These are phyloP conservation scores for Diglossa cyanea DNA, from an alignment of 2,797 vertebrate species.

Conservation along the genomic window DNA sequence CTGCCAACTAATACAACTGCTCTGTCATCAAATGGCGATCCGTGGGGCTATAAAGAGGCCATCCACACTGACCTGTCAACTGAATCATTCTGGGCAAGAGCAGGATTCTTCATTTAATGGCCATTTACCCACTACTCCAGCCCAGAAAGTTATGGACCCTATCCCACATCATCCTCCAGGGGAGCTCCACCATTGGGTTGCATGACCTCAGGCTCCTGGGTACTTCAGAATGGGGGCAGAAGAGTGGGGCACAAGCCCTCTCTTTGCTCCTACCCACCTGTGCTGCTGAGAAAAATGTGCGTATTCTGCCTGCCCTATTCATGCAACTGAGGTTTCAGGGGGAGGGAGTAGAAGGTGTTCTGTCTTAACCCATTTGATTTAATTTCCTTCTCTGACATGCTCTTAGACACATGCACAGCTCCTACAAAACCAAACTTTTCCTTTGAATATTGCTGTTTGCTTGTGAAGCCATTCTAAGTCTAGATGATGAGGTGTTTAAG, in stretches of 20 bases:
- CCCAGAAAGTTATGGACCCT: constrained; percentile 47
- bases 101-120: constrained; percentile 56
- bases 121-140: constrained; percentile 36
- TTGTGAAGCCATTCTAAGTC: not conserved
- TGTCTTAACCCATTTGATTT: not conserved
- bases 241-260: constrained; percentile 27
- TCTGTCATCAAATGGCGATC: constrained; percentile 32
- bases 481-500: not conserved
- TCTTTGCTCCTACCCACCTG: not conserved
- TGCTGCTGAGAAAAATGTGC: constrained; percentile 54
- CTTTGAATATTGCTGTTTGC: not conserved
- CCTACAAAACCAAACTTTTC: not conserved
- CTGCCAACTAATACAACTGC: not conserved
- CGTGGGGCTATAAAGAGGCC: constrained; percentile 58
- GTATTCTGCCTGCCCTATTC: constrained; percentile 36
- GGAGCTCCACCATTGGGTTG: constrained; percentile 35
- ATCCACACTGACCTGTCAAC: constrained; percentile 45
- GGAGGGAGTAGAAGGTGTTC: not conserved
- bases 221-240: constrained; percentile 11
- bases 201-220: constrained; percentile 31
- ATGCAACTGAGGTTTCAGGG: not conserved
- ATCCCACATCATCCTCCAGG: constrained; percentile 4
- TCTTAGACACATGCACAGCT: not conserved
- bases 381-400: not conserved
- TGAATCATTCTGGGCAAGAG: constrained; percentile 55